phyloP scores from a whole-genome alignment of 2,888 invertebrate species.

The Congeria kusceri region DNA sequence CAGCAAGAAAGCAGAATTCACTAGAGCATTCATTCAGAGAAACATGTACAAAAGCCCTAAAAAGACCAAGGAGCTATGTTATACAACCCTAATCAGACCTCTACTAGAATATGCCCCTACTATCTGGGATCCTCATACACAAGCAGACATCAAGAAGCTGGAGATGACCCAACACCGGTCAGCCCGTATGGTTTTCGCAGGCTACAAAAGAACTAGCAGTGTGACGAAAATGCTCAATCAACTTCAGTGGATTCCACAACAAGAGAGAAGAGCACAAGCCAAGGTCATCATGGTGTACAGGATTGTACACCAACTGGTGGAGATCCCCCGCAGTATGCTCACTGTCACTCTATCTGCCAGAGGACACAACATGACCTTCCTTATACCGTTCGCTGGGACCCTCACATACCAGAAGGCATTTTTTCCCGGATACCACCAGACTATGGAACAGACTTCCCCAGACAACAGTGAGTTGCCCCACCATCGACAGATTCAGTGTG shows the following conservation, averaged over 20 bases:
- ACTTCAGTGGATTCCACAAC: constrained; percentile 1
- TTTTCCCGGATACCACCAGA: neutral
- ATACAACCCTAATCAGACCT: neutral
- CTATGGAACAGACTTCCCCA: neutral
- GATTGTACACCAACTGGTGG: no score
- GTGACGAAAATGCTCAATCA: constrained; percentile 4
- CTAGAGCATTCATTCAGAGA: constrained; percentile 4
- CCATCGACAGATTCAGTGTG: neutral
- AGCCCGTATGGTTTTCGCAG: neutral
- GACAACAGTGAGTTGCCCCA: neutral
- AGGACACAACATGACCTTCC: neutral
- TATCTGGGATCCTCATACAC: neutral
- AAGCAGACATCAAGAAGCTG: neutral
- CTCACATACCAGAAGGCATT: neutral
- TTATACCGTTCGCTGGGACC: neutral
- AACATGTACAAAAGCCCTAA: constrained; percentile 18
- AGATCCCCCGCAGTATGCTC: no score
- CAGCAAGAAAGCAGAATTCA: constrained; percentile 12
- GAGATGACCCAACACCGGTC: neutral
- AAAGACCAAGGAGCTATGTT: neutral
- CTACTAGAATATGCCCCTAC: neutral
- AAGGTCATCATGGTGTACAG: no score
- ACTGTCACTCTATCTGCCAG: neutral
- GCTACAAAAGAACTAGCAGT: no score
- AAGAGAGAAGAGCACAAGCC: neutral